Evolutionary conservation across 2,888 invertebrate species (phyloP), one percentile per base, ranked within the genome.

Genomic region (Timema cristinae): DNA sequence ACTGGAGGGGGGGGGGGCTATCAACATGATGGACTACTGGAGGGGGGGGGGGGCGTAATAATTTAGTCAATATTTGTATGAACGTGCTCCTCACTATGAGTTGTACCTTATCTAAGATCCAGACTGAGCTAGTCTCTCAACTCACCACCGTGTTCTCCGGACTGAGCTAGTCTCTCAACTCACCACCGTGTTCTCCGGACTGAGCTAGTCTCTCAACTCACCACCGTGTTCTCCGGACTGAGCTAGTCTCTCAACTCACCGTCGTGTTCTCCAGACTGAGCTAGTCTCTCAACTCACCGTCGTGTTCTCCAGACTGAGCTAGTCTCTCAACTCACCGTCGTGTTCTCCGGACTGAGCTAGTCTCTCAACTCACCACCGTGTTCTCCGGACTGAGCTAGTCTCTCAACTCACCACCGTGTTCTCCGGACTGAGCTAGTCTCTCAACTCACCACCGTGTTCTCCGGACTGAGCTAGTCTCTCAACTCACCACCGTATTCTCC

Each of bases 251-350:
- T 32, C 32, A 32, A 79, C 84, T 84, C 84, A 89, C 87, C 85
- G 79, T 85, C 87, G 71, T 84, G 84, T 82, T 88, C 89, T 75
- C 87, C 87, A 78, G 87, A 90, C 78, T 91, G 90, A n/a, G n/a
- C n/a, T n/a, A n/a, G 32, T 32, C 32, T 32, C 32, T 32, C 32
- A 32, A 79, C 84, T 84, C 84, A 89, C 87, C 85, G 79, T 85
- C 87, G 71, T 84, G 84, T 82, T 88, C 89, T 75, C 87, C 87
- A 78, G 87, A 90, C 78, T 91, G 90, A n/a, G n/a, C n/a, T n/a
- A n/a, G 32, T 32, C 32, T 32, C 32, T 32, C 32, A 32, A 79
- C 84, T 84, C 84, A 89, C 87, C 85, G 79, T 85, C 87, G 71
- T 84, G 84, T 82, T 88, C 89, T 75, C 87, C 87, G 78, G 87